Conservation (phyloP, 2,888 invertebrate genomes). For the Aporophyla nigra region DNA sequence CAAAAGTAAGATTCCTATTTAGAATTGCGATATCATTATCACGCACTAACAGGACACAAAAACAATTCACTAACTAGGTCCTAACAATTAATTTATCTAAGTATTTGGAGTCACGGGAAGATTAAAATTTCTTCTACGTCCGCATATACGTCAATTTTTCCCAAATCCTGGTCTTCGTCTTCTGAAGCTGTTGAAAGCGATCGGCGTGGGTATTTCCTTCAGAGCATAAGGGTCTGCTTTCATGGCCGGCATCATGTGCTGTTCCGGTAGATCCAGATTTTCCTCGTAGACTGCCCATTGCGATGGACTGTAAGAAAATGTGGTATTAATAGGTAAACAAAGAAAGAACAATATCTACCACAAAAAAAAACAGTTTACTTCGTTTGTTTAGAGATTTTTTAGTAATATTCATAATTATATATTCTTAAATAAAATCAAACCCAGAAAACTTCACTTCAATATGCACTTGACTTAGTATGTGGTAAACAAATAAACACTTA, state of each 20-base stretch:
- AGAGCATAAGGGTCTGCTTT: conserved; percentile 84
- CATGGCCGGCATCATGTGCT: conserved; percentile 82
- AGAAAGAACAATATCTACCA: neutral
- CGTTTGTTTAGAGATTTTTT: neutral
- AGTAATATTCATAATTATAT: neutral
- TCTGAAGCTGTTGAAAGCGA: conserved; percentile 76
- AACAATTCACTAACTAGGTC: conserved; percentile 6
- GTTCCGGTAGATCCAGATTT: conserved; percentile 79
- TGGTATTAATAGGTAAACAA: neutral
- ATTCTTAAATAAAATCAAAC: too few species aligned
- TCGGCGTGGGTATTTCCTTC: conserved; percentile 86
- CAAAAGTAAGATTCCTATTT: neutral
- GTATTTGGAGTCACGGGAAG: conserved; percentile 37
- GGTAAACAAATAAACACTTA: neutral
- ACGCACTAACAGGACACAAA: conserved; percentile 3
- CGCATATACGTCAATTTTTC: conserved; percentile 38
- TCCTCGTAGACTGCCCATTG: conserved; percentile 89
- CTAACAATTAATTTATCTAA: conserved; percentile 28
- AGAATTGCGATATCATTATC: neutral
- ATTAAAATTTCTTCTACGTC: conserved; percentile 35
- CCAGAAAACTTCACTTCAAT: too few species aligned
- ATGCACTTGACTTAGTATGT: neutral
- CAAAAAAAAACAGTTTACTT: neutral
- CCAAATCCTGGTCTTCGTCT: conserved; percentile 75
- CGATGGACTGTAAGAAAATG: conserved; percentile 79